These are phyloP conservation scores for Lepus americanus DNA, from an alignment of 2,113 vertebrate genomes.

Conservation along the genomic window DNA sequence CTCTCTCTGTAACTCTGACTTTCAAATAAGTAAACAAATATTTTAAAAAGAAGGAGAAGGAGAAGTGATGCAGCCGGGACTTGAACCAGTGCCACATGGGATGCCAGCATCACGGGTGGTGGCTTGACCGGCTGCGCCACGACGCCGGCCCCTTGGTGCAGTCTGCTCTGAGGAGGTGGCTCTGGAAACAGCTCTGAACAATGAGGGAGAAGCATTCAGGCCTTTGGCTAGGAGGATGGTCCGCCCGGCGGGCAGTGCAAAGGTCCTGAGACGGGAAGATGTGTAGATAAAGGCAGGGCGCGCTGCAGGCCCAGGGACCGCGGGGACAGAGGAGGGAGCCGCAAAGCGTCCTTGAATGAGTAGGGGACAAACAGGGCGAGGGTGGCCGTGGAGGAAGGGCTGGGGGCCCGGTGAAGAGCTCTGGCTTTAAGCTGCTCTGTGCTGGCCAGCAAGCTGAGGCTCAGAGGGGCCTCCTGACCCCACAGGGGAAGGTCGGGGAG, in stretches of 20 bases:
- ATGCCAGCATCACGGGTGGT: too few species aligned
- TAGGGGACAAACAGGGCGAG: background rate
- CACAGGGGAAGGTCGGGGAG: background rate
- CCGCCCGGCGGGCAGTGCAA: background rate
- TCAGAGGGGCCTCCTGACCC: background rate
- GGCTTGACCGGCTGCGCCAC: too few species aligned
- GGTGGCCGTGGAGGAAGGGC: background rate
- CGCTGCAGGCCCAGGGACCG: too few species aligned
- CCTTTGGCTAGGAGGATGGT: background rate
- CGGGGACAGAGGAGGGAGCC: background rate
- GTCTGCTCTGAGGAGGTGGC: background rate
- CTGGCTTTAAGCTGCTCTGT: background rate
- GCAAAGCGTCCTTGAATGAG: background rate
- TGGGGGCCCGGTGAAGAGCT: background rate
- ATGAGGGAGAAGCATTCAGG: background rate
- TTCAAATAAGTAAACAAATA: too few species aligned
- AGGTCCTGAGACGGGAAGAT: background rate
- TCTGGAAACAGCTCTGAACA: background rate
- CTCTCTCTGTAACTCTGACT: too few species aligned
- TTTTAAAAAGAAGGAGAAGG: too few species aligned
- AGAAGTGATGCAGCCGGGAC: too few species aligned
- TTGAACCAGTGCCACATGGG: too few species aligned
- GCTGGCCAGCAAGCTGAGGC: background rate
- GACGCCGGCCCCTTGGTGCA: too few species aligned
- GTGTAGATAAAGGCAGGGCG: background rate